phyloP scores from a whole-genome alignment of 2,113 vertebrate species.

The Neolamprologus sp. region DNA sequence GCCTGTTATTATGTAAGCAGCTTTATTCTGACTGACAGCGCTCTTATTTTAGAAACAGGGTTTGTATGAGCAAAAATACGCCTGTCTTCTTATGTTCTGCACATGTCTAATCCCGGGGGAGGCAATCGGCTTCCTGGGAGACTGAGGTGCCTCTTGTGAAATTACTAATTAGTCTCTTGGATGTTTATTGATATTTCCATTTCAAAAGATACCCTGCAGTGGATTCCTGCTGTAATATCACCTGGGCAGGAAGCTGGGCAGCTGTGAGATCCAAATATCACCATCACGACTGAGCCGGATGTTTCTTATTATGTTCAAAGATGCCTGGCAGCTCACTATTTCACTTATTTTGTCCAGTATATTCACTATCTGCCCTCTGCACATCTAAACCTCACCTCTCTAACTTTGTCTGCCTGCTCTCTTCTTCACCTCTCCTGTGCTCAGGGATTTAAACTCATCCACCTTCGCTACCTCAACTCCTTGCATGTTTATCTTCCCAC shows the following conservation, averaged over 20 bases:
- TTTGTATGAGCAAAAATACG: background rate
- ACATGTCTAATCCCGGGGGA: background rate
- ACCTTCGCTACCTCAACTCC: background rate
- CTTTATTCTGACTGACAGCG: background rate
- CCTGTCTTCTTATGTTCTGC: background rate
- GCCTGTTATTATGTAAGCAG: background rate
- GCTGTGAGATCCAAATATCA: background rate
- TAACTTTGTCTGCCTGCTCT: background rate
- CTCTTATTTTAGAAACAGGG: background rate
- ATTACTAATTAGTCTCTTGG: background rate
- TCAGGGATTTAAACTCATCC: background rate
- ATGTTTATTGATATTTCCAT: background rate
- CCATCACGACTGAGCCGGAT: background rate
- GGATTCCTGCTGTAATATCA: background rate
- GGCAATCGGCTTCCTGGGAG: background rate
- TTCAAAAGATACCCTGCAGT: background rate
- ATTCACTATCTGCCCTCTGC: background rate
- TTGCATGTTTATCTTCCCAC: background rate
- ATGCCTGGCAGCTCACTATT: background rate
- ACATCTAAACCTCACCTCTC: background rate
- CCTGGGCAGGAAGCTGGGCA: background rate
- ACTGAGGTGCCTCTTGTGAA: background rate
- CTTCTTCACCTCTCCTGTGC: background rate
- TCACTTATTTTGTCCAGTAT: background rate
- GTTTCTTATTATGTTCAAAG: background rate